Evolutionary conservation across 2,797 vertebrate genomes (phyloP).

Genomic region (Limosa lapponica): DNA sequence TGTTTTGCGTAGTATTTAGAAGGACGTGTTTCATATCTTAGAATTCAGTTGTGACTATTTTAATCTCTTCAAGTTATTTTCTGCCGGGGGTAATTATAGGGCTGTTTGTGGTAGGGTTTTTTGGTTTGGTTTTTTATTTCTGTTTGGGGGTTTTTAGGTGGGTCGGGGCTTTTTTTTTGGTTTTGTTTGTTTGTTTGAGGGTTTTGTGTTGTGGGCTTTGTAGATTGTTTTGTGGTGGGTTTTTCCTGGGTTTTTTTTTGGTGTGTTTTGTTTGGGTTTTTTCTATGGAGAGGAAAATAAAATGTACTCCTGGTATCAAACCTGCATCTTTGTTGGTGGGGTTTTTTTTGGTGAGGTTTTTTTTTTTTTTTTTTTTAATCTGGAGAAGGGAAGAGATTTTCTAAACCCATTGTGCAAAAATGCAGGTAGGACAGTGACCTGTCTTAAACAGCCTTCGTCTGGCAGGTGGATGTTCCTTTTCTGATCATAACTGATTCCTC

Average conservation of each 20-base stretch:
- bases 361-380: background rate
- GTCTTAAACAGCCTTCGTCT: background rate
- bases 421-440: background rate
- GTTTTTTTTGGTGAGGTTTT: background rate
- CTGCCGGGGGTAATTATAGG: background rate
- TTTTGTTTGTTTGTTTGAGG: background rate
- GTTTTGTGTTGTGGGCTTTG: background rate
- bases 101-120: background rate
- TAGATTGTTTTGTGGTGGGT: background rate
- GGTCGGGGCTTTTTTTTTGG: background rate
- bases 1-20: background rate
- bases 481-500: background rate
- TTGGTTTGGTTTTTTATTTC: background rate
- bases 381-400: background rate
- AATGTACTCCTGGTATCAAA: background rate
- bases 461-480: background rate
- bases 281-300: background rate
- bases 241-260: background rate
- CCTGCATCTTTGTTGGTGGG: background rate
- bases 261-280: background rate
- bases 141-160: accelerated
- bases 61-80: background rate
- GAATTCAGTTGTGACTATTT: background rate
- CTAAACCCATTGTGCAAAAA: background rate
- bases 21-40: background rate